Evolutionary conservation across 2,888 invertebrate species (phyloP).

Genomic region (Colostygia pectinataria): DNA sequence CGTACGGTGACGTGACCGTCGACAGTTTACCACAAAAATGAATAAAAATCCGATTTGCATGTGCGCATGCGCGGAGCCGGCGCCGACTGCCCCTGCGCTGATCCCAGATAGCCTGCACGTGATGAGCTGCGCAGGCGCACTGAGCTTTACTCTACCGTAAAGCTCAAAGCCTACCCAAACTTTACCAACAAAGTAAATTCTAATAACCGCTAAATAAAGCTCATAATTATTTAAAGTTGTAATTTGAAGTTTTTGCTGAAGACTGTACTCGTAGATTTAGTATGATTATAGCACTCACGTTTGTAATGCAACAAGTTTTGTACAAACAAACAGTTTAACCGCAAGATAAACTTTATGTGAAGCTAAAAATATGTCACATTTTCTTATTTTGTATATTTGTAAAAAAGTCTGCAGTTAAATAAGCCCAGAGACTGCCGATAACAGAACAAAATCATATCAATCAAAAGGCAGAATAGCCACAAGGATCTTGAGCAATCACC

Average conservation of each 20-base stretch:
- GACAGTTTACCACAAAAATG: conserved; percentile 15
- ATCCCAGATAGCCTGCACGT: conserved; percentile 28
- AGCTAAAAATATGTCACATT: too few species aligned
- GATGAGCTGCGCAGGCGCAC: conserved; percentile 13
- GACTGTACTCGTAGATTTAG: conserved; percentile 8
- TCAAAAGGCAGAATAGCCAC: too few species aligned
- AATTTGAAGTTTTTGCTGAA: neutral
- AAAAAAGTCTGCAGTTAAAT: too few species aligned
- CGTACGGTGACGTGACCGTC: conserved; percentile 23
- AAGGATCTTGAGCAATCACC: too few species aligned
- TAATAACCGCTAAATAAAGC: neutral
- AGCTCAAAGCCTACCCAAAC: neutral
- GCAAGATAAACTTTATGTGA: neutral
- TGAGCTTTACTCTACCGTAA: neutral
- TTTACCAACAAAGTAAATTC: neutral
- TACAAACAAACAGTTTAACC: neutral
- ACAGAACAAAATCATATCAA: too few species aligned
- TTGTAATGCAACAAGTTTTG: conserved; percentile 6
- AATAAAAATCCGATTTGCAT: conserved; percentile 33
- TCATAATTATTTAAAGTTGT: too few species aligned
- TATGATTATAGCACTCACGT: conserved; percentile 10
- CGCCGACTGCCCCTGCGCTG: conserved; percentile 23
- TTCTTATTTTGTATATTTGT: too few species aligned
- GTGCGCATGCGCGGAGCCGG: conserved; percentile 29
- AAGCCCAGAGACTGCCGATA: too few species aligned